phyloP scores from a whole-genome alignment of 2,797 vertebrate species.

The Sebastes itinus region DNA sequence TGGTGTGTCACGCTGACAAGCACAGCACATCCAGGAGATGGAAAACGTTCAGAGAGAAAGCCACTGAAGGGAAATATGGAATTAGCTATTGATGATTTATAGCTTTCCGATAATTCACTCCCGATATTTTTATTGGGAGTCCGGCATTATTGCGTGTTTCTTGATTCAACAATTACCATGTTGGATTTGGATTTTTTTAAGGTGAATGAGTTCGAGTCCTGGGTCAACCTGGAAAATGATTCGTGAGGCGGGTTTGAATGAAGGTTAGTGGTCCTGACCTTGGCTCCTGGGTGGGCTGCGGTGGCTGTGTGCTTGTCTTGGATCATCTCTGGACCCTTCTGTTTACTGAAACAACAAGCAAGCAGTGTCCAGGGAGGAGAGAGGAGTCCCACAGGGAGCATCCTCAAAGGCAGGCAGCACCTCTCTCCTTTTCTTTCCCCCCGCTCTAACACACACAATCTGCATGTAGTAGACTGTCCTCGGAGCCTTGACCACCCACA shows the following conservation, averaged over 20 bases:
- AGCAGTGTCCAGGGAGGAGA: conserved; percentile 58
- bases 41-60: conserved; percentile 35
- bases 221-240: conserved; percentile 30
- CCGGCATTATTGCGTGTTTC: background rate
- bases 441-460: background rate
- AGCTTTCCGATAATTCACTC: conserved; percentile 7
- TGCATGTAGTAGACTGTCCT: conserved; percentile 6
- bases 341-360: conserved; percentile 76
- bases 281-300: conserved; percentile 75
- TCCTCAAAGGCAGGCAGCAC: conserved; percentile 58
- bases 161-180: conserved; percentile 5
- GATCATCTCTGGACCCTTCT: conserved; percentile 66
- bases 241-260: conserved; percentile 4
- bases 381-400: conserved; percentile 58
- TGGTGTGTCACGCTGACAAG: conserved; percentile 43
- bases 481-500: conserved; percentile 56
- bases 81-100: conserved; percentile 22
- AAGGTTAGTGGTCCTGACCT: conserved; percentile 64
- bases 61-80: conserved; percentile 21
- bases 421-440: conserved; percentile 23
- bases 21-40: conserved; percentile 29
- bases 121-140: background rate
- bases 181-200: background rate
- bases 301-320: conserved; percentile 71
- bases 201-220: conserved; percentile 26